Evolutionary conservation across 2,888 invertebrate genomes (phyloP), one percentile per base, ranked within the genome.

Genomic region (Thera obeliscata): DNA sequence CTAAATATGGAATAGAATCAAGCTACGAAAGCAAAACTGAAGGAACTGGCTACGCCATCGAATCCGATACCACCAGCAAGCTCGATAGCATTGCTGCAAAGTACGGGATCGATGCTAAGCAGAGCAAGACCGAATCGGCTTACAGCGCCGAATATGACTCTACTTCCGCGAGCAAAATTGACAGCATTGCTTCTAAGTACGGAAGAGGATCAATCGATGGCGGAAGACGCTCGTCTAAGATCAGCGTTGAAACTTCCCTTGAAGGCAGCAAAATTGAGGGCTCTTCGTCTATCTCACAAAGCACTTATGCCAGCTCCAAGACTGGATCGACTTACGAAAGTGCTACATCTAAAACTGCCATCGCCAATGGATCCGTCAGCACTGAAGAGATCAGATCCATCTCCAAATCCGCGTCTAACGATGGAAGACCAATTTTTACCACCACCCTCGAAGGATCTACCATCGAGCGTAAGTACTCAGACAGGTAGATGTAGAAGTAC

Each of bases 371-470:
- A 2, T 87, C 90, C 0, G 74, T 86, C 2, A 80, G 72, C 65
- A 84, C 84, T 50, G 84, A 77, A 35, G 84, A 87, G 49, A 73
- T 75, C 2, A 84, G 75, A 63, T 77, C 87, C 0, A 72, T 87
- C 54, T 82, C 82, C 1, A 88, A 85, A 69, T 87, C 90, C 0
- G 87, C 81, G 43, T 89, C 91, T 3, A 78, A 86, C 38, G 94
- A 95, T 67, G 96, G 96, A 69, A 96, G 94, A 76, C 97, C 97
- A 1, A 88, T 95, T 64, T 97, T 97, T 81, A 93, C 94, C 38
- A 96, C 96, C 87, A 96, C 97, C 56, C 94, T 97, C 68, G 96
- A 96, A 85, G 97, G 97, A 79, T 95, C 95, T 75, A 96, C 95
- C 81, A 95, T 97, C 75, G 96, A 97, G 95, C 96, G 97, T 97